Conservation (phyloP, 2,113 vertebrate genomes). For the Ia io region DNA sequence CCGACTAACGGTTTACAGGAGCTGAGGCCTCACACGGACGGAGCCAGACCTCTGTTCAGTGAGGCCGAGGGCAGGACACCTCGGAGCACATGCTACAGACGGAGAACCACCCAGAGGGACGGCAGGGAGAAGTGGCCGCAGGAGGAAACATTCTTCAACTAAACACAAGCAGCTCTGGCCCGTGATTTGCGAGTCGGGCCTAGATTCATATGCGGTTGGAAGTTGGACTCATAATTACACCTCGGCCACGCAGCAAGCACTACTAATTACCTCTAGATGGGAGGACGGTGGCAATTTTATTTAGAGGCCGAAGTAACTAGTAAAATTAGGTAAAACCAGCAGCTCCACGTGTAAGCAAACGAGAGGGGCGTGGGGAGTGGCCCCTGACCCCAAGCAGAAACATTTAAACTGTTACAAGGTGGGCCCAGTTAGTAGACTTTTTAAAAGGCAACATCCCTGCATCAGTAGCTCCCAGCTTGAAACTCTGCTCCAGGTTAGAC, state of each 20-base stretch:
- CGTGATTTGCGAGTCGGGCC: not conserved
- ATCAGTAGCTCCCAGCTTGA: not conserved
- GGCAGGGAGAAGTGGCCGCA: fast-evolving
- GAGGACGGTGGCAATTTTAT: conserved; percentile 17
- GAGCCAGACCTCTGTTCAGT: fast-evolving
- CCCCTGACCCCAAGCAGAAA: not conserved
- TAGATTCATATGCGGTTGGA: fast-evolving
- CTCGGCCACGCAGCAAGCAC: not conserved
- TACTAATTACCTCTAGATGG: not conserved
- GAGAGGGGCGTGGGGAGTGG: fast-evolving
- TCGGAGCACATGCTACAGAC: fast-evolving
- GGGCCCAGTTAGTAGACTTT: fast-evolving
- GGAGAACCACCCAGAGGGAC: not conserved
- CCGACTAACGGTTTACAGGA: not conserved
- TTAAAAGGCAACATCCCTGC: not conserved
- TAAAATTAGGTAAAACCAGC: not conserved
- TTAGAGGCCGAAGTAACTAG: conserved; percentile 24
- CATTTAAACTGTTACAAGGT: not conserved
- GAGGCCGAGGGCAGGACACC: too few relatives aligned
- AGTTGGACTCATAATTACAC: not conserved
- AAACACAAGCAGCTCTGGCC: not conserved
- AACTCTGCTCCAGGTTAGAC: not conserved
- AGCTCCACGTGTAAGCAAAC: not conserved
- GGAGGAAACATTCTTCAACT: not conserved
- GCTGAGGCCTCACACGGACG: not conserved